Base-by-base conservation (phyloP, 2,888 invertebrate genomes). In the Acanthacorydalis orientalis region DNA sequence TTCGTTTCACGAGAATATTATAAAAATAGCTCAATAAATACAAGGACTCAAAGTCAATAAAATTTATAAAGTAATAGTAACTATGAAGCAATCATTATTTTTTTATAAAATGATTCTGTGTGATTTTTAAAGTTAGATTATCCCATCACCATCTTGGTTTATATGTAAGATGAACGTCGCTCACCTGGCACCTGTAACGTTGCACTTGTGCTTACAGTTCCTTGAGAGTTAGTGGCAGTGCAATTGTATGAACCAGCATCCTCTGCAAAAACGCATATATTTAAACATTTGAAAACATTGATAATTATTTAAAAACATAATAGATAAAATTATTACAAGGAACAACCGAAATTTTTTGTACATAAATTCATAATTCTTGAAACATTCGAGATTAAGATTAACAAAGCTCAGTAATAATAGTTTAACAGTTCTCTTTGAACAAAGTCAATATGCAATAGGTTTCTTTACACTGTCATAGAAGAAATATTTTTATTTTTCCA, bases 181-280 rank as follows among this genome's bases (percentile, higher is more conserved):
- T 80, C 78, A 74, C 77, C 79, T 73, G 80, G 75, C 57, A 82
- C 80, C 61, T 73, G 70, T 54, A 82, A 68, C 54, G 72, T 72
- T 53, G 78, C 77, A 43, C 76, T 73, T 42, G 83, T 81, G 57
- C 72, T 75, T 47, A 75, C 74, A 44, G 73, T 72, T 49, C 84
- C 84, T 55, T 77, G 68, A 52, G 69, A 68, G 63, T 86, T 86
- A 50, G 75, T 76, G 47, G 83, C 85, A 47, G 77, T 76, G 63
- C 84, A 85, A 44, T 74, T 71, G 63, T 83, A 86, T 51, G 74
- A 76, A 51, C 87, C 89, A 59, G 80, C 77, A 68, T 91, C 88
- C 65, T 79, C 83, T 81, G 63, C 42, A 68, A 67, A 53, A 53
- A 53, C 54, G 49, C 47, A 48, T 47, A 38, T 16, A 4, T 38